A percentile compares a stretch with the other conserved stretches of the same genome.
Conservation (phyloP, 2,797 vertebrate genomes). For the Emys orbicularis region DNA sequence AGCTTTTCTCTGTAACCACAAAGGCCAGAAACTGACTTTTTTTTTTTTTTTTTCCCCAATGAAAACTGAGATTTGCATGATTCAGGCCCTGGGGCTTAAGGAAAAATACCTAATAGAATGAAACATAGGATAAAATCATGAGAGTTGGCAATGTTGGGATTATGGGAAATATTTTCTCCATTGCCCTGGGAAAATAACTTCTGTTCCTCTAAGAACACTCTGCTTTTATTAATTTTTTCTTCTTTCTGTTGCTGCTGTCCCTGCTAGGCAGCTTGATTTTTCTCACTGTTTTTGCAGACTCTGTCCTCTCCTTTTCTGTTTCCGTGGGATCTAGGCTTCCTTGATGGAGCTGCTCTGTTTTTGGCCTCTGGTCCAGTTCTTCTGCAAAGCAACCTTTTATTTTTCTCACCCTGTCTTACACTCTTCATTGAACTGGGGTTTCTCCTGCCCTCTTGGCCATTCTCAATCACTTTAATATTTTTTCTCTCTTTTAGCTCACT, state of each 20-base stretch:
- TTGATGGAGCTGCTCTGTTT: neutral
- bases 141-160: neutral
- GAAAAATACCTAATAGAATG: neutral
- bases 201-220: neutral
- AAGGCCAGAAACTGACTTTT: neutral
- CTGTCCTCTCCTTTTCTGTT: fast-evolving
- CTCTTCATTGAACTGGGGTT: slow-evolving; percentile 2
- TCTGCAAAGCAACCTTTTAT: neutral
- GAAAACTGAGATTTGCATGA: neutral
- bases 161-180: neutral
- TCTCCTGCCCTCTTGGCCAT: neutral
- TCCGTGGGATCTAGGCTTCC: neutral
- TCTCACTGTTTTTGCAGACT: neutral
- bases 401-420: neutral
- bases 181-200: neutral
- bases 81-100: neutral
- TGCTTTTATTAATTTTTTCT: neutral
- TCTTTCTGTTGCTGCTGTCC: neutral
- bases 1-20: fast-evolving
- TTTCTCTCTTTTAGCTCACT: neutral
- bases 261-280: neutral
- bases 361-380: neutral
- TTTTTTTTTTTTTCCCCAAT: neutral
- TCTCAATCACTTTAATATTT: neutral
- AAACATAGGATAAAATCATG: slow-evolving; percentile 5